phyloP scores from a whole-genome alignment of 2,888 invertebrate genomes.

The Cactoblastis cactorum region DNA sequence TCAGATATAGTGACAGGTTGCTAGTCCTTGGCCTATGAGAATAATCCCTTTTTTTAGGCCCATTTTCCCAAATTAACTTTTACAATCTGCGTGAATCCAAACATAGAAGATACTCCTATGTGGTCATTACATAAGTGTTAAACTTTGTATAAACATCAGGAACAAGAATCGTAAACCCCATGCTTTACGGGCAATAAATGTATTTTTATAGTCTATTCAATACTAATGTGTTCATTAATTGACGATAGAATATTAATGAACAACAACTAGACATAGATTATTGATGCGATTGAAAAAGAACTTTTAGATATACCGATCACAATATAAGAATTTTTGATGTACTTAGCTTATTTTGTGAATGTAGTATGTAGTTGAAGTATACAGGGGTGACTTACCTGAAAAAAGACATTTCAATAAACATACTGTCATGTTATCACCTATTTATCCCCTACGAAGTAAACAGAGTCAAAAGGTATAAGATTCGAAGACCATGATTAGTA shows the following conservation, averaged over 20 bases:
- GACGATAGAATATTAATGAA: background rate
- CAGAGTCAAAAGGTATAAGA: too few relatives aligned
- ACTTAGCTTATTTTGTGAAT: background rate
- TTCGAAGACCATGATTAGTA: too few relatives aligned
- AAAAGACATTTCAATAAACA: conserved; percentile 21
- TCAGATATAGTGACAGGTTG: too few relatives aligned
- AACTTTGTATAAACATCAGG: conserved; percentile 7
- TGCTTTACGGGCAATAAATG: conserved; percentile 8
- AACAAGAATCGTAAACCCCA: conserved; percentile 7
- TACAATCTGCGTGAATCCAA: conserved; percentile 4
- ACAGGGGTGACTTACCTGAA: conserved; percentile 42
- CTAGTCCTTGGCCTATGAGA: too few relatives aligned
- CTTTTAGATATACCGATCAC: too few relatives aligned
- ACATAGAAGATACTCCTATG: background rate
- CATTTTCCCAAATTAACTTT: too few relatives aligned
- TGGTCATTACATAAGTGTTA: conserved; percentile 7
- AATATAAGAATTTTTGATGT: background rate
- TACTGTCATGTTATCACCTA: background rate
- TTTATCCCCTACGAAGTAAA: too few relatives aligned
- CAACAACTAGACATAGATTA: background rate
- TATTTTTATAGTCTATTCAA: background rate
- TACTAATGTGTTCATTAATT: background rate
- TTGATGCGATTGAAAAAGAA: too few relatives aligned
- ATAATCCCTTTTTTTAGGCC: too few relatives aligned
- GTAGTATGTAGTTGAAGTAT: background rate